Evolutionary conservation across 2,888 invertebrate genomes (phyloP), one percentile per base, ranked within the genome.

Genomic region (Geophilus truncorum): DNA sequence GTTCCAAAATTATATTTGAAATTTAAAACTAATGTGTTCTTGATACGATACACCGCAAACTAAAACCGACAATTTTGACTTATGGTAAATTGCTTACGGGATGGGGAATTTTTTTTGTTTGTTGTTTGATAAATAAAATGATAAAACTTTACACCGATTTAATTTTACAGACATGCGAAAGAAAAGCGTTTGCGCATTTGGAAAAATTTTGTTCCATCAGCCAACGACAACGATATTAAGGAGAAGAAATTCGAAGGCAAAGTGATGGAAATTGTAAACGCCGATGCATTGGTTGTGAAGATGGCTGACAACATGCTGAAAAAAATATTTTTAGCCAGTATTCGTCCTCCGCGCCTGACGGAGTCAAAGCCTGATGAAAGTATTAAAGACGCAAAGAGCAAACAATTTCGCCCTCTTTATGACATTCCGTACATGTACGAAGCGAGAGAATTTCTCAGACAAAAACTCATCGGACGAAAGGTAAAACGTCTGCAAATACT

Each of bases 341-440:
- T 99, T 86, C 91, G 98, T 84, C 95, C 98, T 79, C 98, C 98
- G 45, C 92, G 95, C 87, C 95, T 21, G 57, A 34, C 51, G 82
- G 84, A 81, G 18, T 18, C 91, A 15, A 90, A 92, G 82, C 90
- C 92, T 2, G 93, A 93, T 87, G 92, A 92, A 28, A 51, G 3
- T 30, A 28, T 32, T 21, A 81, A 83, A 62, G 79, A 81, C 40
- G 77, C 78, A n/a, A 83, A 83, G 45, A 80, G 81, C 21, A 77
- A 82, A 77, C 81, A 82, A 82, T 94, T 91, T 87, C 92, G 96
- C 85, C 96, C 98, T 0, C 90, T 99, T 0, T 99, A 98, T 87
- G 99, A 99, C 86, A 94, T 98, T 85, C 99, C 99, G 0, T 97
- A 94, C 92, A 95, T 99, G 96, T 98, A 94, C 87, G 99, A 99